phyloP scores from a whole-genome alignment of 2,797 vertebrate genomes.

The Helostoma temminkii region DNA sequence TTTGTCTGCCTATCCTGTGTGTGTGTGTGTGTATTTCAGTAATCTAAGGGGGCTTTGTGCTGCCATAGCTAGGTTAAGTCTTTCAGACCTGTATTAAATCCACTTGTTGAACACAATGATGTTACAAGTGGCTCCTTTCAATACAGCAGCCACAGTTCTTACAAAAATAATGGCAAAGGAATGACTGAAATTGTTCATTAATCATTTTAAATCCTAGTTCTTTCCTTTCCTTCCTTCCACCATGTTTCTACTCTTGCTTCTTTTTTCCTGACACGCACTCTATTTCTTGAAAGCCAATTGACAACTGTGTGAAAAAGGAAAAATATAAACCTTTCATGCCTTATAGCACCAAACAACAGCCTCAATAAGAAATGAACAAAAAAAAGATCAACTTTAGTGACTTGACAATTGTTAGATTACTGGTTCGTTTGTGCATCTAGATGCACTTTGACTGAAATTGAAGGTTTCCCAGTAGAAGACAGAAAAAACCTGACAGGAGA shows the following conservation, averaged over 20 bases:
- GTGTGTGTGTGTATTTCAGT: constrained; percentile 35
- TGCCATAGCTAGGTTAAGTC: constrained; percentile 56
- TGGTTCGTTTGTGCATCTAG: constrained; percentile 38
- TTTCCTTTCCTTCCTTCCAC: constrained; percentile 21
- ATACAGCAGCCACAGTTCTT: constrained; percentile 22
- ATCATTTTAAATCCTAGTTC: constrained; percentile 16
- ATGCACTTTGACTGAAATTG: constrained; percentile 47
- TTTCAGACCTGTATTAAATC: constrained; percentile 67
- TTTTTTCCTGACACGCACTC: constrained; percentile 6
- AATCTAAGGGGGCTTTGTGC: constrained; percentile 72
- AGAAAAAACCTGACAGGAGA: constrained; percentile 46
- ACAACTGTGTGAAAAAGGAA: constrained; percentile 32
- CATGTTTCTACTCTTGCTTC: neutral
- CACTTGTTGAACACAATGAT: constrained; percentile 74
- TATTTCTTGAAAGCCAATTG: neutral
- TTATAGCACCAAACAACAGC: constrained; percentile 3
- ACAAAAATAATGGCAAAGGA: constrained; percentile 23
- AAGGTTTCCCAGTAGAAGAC: constrained; percentile 48
- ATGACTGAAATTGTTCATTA: constrained; percentile 21
- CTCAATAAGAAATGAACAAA: constrained; percentile 12
- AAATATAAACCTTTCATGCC: constrained; percentile 31
- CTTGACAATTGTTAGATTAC: constrained; percentile 54
- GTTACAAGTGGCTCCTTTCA: constrained; percentile 67
- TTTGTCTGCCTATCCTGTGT: constrained; percentile 53
- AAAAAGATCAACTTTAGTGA: constrained; percentile 40